A percentile compares a stretch with the other conserved stretches of the same genome.
Evolutionary conservation across 2,113 vertebrate genomes (phyloP).

Genomic region (Corynorhinus townsendii): DNA sequence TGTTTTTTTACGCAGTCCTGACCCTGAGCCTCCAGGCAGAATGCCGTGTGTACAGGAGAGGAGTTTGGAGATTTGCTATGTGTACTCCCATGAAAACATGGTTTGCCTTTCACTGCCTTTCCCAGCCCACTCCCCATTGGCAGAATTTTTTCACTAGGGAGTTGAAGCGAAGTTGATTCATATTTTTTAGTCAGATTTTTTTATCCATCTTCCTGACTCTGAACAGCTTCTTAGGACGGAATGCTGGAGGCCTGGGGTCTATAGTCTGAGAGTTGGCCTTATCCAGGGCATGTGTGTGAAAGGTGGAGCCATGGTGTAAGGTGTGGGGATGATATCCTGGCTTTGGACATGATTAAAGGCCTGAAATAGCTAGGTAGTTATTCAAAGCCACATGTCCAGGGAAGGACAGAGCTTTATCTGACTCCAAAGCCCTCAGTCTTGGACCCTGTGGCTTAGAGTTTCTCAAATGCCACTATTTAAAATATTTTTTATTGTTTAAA

Average conservation of each 20-base stretch:
- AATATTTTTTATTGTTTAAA: too few species aligned
- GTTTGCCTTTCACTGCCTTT: background rate
- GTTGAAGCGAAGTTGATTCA: constrained; percentile 7
- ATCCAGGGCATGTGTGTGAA: background rate
- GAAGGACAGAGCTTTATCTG: background rate
- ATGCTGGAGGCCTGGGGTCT: background rate
- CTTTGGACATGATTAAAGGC: background rate
- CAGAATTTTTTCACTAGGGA: background rate
- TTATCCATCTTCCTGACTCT: background rate
- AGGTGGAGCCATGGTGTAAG: background rate
- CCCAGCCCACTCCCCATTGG: background rate
- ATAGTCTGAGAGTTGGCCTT: background rate
- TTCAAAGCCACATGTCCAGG: rapidly evolving
- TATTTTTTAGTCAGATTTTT: background rate
- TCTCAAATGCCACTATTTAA: background rate
- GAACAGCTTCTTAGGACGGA: background rate
- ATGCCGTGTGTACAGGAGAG: background rate
- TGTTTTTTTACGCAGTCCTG: background rate
- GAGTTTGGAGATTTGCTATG: background rate
- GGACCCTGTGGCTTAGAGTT: background rate
- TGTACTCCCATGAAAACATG: background rate
- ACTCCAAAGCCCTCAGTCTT: background rate
- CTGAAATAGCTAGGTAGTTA: background rate
- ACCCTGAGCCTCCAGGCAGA: constrained; percentile 18
- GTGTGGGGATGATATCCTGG: background rate